A percentile compares a stretch with the other conserved stretches of the same genome.
phyloP scores from a whole-genome alignment of 2,113 vertebrate genomes.

The Onychostoma macrolepis region DNA sequence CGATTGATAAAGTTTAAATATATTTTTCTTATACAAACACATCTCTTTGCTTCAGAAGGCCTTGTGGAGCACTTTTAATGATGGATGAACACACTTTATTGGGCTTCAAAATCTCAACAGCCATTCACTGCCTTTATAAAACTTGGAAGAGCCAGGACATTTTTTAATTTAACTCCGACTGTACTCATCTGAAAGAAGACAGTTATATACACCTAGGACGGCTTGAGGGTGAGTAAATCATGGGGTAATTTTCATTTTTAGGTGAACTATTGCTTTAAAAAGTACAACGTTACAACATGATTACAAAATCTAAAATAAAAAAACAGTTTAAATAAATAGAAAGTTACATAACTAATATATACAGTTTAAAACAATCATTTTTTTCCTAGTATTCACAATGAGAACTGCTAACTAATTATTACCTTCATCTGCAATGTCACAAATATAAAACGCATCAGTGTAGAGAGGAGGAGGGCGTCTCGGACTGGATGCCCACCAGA shows the following conservation, averaged over 20 bases:
- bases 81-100: not conserved
- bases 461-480: conserved; percentile 83
- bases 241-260: not conserved
- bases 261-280: not conserved
- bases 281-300: not conserved
- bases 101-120: not conserved
- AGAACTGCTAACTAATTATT: not conserved
- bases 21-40: not conserved
- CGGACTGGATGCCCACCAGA: conserved; percentile 86
- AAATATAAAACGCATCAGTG: conserved; percentile 67
- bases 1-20: no score
- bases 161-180: not conserved
- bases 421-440: not conserved
- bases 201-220: not conserved
- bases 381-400: conserved; percentile 7
- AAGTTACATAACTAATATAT: conserved; percentile 15
- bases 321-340: conserved; percentile 53
- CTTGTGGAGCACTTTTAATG: not conserved
- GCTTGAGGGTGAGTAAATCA: not conserved
- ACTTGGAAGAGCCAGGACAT: not conserved
- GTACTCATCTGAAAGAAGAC: not conserved
- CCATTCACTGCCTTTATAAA: not conserved
- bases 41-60: not conserved
- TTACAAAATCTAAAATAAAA: conserved; percentile 25
- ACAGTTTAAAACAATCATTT: conserved; percentile 32